Conservation (phyloP, 2,113 vertebrate genomes). For the Epinephelus cyanopodus region DNA sequence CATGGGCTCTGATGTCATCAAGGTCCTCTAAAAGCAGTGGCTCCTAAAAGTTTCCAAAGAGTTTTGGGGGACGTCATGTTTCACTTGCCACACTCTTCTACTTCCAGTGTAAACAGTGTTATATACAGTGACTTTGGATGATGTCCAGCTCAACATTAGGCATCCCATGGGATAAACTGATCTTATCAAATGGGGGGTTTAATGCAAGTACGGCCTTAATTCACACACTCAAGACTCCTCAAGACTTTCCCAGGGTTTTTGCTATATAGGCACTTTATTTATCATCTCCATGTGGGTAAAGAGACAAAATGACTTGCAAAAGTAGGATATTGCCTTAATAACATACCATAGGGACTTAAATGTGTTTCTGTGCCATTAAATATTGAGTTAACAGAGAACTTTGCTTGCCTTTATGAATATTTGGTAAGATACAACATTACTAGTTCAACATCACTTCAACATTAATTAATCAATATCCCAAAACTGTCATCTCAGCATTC, state of each 20-base stretch:
- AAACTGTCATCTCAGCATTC: background rate
- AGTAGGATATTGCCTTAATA: background rate
- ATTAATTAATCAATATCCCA: background rate
- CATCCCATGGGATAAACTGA: background rate
- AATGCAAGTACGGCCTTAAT: background rate
- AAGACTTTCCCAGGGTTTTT: slow-evolving; percentile 3
- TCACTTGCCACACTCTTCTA: background rate
- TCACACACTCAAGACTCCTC: background rate
- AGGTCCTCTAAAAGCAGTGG: background rate
- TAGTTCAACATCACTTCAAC: background rate
- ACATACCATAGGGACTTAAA: background rate
- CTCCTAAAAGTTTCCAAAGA: slow-evolving; percentile 6
- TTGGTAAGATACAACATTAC: background rate
- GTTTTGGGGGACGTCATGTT: background rate
- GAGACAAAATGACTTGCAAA: background rate
- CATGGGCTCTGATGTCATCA: background rate
- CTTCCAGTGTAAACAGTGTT: slow-evolving; percentile 5
- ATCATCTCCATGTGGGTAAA: background rate
- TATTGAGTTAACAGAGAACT: background rate
- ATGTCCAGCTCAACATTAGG: slow-evolving; percentile 1
- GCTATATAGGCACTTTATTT: background rate
- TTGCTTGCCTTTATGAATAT: background rate
- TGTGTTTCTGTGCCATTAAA: background rate
- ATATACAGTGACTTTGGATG: background rate
- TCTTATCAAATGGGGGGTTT: slow-evolving; percentile 16